Evolutionary conservation across 2,113 vertebrate genomes (phyloP).

Genomic region (Lophochroa leadbeateri): DNA sequence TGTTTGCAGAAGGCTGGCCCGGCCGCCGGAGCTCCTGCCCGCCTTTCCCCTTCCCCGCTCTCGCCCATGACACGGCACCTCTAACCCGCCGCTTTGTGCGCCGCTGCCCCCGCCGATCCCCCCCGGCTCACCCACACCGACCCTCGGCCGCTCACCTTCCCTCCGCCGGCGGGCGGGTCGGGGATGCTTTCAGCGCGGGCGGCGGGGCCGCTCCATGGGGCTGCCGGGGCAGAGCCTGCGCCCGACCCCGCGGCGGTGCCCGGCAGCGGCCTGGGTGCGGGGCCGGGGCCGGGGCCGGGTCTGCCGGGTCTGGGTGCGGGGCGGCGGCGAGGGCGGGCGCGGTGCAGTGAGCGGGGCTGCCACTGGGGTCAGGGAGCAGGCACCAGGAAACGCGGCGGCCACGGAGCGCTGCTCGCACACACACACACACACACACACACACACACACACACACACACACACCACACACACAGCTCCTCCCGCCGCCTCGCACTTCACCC

Average conservation of each 20-base stretch:
- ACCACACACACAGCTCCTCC: constrained; percentile 60
- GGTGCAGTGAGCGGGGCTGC: constrained; percentile 87
- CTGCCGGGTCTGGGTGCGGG: constrained; percentile 61
- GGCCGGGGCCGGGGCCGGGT: constrained; percentile 45
- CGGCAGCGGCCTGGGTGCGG: constrained; percentile 52
- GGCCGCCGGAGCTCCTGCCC: constrained; percentile 64
- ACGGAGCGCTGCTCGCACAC: constrained; percentile 60
- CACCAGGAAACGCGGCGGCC: constrained; percentile 80
- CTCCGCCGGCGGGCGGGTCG: constrained; percentile 70
- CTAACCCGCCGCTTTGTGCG: constrained; percentile 87
- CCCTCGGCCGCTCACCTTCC: constrained; percentile 78
- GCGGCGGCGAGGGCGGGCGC: constrained; percentile 64
- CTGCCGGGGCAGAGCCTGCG: constrained; percentile 85
- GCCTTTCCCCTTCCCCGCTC: constrained; percentile 68
- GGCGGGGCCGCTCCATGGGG: constrained; percentile 83
- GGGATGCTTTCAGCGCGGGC: constrained; percentile 85
- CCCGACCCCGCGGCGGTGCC: constrained; percentile 84
- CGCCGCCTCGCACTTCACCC: constrained; percentile 50
- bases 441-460: neutral
- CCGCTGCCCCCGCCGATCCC: constrained; percentile 43
- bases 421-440: constrained; percentile 21
- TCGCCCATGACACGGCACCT: constrained; percentile 86
- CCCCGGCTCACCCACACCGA: neutral
- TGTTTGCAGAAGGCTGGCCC: constrained; percentile 35
- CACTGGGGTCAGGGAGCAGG: constrained; percentile 95